These are phyloP conservation scores for Xiphorhynchus elegans DNA, from an alignment of 2,113 vertebrate species.

Conservation along the genomic window DNA sequence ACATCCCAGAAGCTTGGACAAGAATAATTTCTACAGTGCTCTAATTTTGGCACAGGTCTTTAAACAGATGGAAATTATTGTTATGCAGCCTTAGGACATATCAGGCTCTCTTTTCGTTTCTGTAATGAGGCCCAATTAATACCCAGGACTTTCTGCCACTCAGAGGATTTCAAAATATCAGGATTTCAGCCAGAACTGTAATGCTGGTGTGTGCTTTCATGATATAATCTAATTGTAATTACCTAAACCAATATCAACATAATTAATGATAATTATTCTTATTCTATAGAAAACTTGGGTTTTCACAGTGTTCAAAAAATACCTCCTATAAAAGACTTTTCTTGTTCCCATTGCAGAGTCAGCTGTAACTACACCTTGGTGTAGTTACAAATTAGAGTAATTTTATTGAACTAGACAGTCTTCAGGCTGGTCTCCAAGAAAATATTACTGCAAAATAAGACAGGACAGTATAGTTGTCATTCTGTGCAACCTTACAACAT, in stretches of 20 bases:
- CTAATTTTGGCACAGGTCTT: slow-evolving; percentile 7
- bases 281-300: background rate
- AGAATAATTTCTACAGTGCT: slow-evolving; percentile 3
- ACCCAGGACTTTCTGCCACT: slow-evolving; percentile 8
- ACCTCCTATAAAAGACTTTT: background rate
- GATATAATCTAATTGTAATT: slow-evolving; percentile 34
- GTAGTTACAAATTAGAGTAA: background rate
- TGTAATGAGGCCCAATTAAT: slow-evolving; percentile 51
- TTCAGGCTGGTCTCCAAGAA: background rate
- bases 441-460: background rate
- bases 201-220: slow-evolving; percentile 15
- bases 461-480: background rate
- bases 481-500: background rate
- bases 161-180: slow-evolving; percentile 32
- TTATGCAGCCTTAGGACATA: slow-evolving; percentile 38
- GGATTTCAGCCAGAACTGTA: slow-evolving; percentile 22
- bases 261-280: background rate
- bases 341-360: background rate
- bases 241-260: background rate
- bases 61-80: slow-evolving; percentile 57
- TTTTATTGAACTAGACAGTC: background rate
- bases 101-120: slow-evolving; percentile 19
- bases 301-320: background rate
- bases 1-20: background rate
- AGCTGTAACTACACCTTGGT: background rate